Base-by-base conservation (phyloP, 2,888 invertebrate genomes). In the Agrilus cyanescens region DNA sequence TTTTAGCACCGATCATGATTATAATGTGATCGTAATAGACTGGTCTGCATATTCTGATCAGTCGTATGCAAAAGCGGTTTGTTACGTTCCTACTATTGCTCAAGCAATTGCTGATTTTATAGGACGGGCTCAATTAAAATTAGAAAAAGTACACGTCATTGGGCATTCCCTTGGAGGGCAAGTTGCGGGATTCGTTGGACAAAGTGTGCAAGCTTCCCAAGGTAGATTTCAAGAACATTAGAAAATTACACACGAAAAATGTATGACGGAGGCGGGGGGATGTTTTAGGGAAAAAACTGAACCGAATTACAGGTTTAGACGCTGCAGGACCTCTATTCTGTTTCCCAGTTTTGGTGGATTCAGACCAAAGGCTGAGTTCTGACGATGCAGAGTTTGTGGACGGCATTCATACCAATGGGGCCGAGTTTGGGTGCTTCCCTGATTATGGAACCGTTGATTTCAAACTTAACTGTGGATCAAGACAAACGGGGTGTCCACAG, bases 101-200 rank as follows among this genome's bases (percentile, higher is more conserved):
- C 13, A 43, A 29, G 30, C 33, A 8, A 12, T 40, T 3, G 43
- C 32, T 6, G 12, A 18, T n/a, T 46, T 46, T 31, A 10, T 46
- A 4, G 7, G 25, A 2, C 16, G 8, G 8, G 10, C 29, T 4
- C 12, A 30, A 7, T 39, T 25, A 13, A 12, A 34, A 3, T 20
- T 46, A 6, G 13, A 37, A 13, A 14, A 37, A 2, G 4, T 46
- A 6, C 47, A 47, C 4, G 13, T 43, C 6, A 14, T 47, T 4
- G 47, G 47, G 3, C 45, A 47, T 32, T 45, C 43, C 2, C 25
- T 47, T 35, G 47, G 45, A 25, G 47, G 30, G 2, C 47, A 47
- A 16, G 31, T 47, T 15, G 31, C 40, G 3, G 47, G 47, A 12
- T 30, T 42, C 12, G 20, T 20, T 4, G 47, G 47, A n/a, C 37